These are phyloP conservation scores for Leptocoma aspasia DNA, from an alignment of 2,113 vertebrate species.

Conservation along the genomic window DNA sequence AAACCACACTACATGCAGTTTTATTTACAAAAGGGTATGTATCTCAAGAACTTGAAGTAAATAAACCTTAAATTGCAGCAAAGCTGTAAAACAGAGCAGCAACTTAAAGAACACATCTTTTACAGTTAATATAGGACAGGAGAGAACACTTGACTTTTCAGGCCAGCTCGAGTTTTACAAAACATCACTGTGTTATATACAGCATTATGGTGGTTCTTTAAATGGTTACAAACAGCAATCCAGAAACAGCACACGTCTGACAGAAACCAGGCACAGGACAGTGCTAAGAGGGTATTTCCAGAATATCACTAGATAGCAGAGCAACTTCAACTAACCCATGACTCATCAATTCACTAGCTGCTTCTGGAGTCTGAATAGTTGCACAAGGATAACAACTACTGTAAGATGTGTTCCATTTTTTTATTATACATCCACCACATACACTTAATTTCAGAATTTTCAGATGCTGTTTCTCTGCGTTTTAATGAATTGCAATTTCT, in stretches of 20 bases:
- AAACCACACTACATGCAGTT: not conserved
- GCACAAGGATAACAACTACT: not conserved
- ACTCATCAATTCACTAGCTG: not conserved
- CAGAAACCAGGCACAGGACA: not conserved
- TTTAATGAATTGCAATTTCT: not conserved
- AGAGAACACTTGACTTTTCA: not conserved
- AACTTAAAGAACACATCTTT: not conserved
- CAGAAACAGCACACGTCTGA: not conserved
- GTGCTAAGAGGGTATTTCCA: not conserved
- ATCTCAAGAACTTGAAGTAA: not conserved
- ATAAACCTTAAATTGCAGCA: not conserved
- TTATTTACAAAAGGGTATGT: not conserved
- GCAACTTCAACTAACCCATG: not conserved
- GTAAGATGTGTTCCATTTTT: not conserved
- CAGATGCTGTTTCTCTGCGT: not conserved
- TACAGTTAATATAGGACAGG: not conserved
- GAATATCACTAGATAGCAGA: not conserved
- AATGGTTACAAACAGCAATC: not conserved
- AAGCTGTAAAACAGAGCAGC: not conserved
- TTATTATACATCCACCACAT: not conserved
- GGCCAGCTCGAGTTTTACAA: not conserved
- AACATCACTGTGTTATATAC: not conserved
- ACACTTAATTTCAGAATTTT: not conserved
- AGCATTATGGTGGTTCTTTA: not conserved
- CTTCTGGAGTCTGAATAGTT: not conserved